Conservation (phyloP, 2,113 vertebrate genomes). For the Eolophus roseicapilla region DNA sequence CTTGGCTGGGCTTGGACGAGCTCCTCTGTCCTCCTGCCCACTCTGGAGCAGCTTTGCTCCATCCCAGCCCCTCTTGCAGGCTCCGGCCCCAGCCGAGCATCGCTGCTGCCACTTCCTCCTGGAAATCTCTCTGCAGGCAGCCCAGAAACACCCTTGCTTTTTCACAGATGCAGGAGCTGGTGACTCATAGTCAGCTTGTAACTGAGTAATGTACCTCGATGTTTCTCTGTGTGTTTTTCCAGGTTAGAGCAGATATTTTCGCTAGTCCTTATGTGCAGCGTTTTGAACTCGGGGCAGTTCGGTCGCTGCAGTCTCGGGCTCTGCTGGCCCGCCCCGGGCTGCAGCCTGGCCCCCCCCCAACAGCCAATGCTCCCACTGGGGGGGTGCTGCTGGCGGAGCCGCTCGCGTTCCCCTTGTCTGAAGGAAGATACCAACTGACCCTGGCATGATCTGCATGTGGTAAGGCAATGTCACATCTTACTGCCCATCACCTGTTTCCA, state of each 20-base stretch:
- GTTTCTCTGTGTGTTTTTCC: conserved; percentile 9
- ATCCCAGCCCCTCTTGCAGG: neutral
- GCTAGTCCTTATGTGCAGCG: neutral
- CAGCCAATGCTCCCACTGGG: neutral
- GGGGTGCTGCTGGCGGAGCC: neutral
- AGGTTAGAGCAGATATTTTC: conserved; percentile 1
- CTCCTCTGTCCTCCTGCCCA: neutral
- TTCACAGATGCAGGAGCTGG: neutral
- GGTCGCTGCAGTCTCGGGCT: neutral
- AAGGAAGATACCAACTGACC: fast-evolving
- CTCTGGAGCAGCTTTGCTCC: neutral
- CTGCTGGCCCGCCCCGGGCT: neutral
- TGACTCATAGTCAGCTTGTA: conserved; percentile 59
- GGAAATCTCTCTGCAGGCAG: neutral
- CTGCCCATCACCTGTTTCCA: neutral
- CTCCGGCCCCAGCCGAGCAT: neutral
- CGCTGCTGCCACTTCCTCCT: neutral
- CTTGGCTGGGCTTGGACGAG: neutral
- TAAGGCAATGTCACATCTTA: neutral
- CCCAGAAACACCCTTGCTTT: neutral
- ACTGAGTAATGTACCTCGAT: conserved; percentile 32
- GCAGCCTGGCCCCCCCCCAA: neutral
- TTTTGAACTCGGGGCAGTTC: neutral
- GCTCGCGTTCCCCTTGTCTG: fast-evolving
- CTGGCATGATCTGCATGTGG: neutral